Base-by-base conservation (phyloP, 2,113 vertebrate genomes). In the Platysternon megacephalum region DNA sequence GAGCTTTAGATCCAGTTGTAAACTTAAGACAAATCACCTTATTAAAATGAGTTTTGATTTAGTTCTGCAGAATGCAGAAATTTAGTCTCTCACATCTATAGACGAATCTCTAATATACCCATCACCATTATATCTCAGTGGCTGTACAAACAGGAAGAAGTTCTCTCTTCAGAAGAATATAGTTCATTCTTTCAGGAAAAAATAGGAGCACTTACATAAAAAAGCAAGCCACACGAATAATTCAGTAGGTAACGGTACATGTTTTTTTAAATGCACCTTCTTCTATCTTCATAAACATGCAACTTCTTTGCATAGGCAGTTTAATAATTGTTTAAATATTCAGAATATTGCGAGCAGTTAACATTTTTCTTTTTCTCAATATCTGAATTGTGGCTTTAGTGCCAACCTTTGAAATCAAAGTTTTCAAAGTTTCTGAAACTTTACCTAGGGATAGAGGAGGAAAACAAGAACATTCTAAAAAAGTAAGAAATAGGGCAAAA, bases 11-110 rank as follows among this genome's bases (percentile, higher is more conserved):
- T n/a, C 26, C 1, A 0, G 56, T 19, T 91, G 87, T 88, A 96
- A 96, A 88, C 81, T 79, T 95, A 93, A 94, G 91, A 94, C 91
- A 94, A 98, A 97, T 84, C 53, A 65, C 84, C 79, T 94, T 95
- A 95, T 85, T 94, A 91, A 95, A 91, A 90, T 88, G 42, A 95
- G 84, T 26, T 94, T 93, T 87, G 89, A 96, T 95, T 39, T 83
- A 85, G 84, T 85, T 93, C 46, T 95, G 79, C 80, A 93, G 91
- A 93, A 95, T 32, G 87, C 44, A 95, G 82, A 90, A 94, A 92
- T 76, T 17, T 86, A 87, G 55, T 49, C 58, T 88, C 4, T 0
- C 53, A 85, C 86, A 78, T n/a, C 53, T 65, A 42, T 1, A 46
- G 49, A 88, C 0, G 0, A 79, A 88, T 91, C 82, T 49, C 42